Evolutionary conservation across 2,797 vertebrate genomes (phyloP), one percentile per base, ranked within the genome.

Genomic region (Phrynocephalus guinanensis): DNA sequence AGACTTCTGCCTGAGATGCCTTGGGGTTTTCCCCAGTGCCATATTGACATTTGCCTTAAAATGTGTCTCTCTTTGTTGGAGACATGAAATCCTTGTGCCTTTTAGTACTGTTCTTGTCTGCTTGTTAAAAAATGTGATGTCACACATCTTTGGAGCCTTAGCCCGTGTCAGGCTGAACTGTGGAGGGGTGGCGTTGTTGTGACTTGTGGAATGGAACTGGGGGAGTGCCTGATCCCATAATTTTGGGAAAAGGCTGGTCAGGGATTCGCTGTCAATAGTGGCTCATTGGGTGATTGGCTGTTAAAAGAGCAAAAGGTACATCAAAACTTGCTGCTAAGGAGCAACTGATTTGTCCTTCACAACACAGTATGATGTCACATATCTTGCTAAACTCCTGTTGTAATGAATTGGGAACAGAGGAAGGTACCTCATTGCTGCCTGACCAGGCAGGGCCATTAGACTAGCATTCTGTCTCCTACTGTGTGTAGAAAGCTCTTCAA

Each of bases 1-100:
- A 30, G 22, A 38, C 10, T 63, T 67, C 83, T 76, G 11, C 6
- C 50, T 56, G 26, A n/a, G 70, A 85, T 70, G 79, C 83, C 78
- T 85, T 67, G 13, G 78, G 44, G 56, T 88, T 85, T 85, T 85
- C 78, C 85, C 82, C 83, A 88, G 77, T 85, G 71, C 71, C 78
- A 85, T 48, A 30, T 56, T 83, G 52, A 79, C 56, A 81, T 85
- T 85, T 88, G 87, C 87, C 87, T 88, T 88, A 85, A 75, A 76
- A 30, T 80, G 4, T 72, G 22, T 11, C 48, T 28, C 24, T 78
- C 48, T 79, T 71, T 38, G 48, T 16, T 22, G 71, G 22, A 84
- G 52, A 22, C 48, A 88, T 75, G 77, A 76, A 85, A 75, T 68
- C 70, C 48, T 85, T 85, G 87, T 88, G 87, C 87, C 87, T 88